Conservation (phyloP, 2,797 vertebrate species). For the Vespertilio murinus region DNA sequence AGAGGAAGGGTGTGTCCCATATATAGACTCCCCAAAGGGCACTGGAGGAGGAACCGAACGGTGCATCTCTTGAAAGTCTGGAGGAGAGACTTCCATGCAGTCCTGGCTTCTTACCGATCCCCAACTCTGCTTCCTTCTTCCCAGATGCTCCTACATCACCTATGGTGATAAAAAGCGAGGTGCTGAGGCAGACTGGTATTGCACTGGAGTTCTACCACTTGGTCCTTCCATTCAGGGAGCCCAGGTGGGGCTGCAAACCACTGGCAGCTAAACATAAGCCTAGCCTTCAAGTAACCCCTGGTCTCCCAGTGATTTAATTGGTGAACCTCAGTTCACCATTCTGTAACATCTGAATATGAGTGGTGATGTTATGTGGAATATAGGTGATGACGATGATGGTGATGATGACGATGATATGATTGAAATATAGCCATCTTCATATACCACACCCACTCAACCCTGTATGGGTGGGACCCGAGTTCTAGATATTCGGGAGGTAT, state of each 20-base stretch:
- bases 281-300: not conserved
- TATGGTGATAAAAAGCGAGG: not conserved
- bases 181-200: not conserved
- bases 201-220: not conserved
- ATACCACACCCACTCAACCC: not conserved
- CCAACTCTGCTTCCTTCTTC: not conserved
- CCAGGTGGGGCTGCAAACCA: not conserved
- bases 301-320: not conserved
- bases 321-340: not conserved
- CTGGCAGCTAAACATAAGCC: not conserved
- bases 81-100: not conserved
- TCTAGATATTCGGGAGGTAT: not conserved
- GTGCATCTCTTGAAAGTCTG: not conserved
- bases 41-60: not conserved
- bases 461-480: not conserved
- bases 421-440: not conserved
- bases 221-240: not conserved
- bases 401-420: not conserved
- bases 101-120: not conserved
- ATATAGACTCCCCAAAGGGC: not conserved
- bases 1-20: too few species aligned
- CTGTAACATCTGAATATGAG: not conserved
- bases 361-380: too few species aligned
- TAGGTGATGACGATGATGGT: not conserved
- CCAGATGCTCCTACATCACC: not conserved